Base-by-base conservation (phyloP, 2,888 invertebrate species). In the Phengaris alcon region DNA sequence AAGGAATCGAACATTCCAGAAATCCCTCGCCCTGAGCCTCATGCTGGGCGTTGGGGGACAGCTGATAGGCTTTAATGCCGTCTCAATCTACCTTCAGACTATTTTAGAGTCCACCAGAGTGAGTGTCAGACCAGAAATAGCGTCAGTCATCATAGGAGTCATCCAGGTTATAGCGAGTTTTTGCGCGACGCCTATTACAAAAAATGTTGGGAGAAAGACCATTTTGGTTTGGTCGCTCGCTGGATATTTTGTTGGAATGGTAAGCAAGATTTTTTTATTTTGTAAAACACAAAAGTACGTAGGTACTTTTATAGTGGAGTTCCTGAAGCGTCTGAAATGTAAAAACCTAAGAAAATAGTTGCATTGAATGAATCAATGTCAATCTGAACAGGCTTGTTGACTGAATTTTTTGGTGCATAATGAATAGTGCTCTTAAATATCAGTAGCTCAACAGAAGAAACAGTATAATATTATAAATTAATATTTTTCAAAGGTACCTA, bases 141-240 rank as follows among this genome's bases (percentile, higher is more conserved):
- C 86, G 0, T 88, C 88, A 0, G 87, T 85, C 0, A 78, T 84
- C 0, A 82, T 88, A 54, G 88, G 89, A 0, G n/a, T 82, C 3
- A 86, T 88, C n/a, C 88, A 89, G 69, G 57, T 89, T 6, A 69
- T 82, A 0, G 87, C 87, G 0, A 85, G 85, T 74, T 78, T 86
- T 8, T 85, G 83, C 9, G 84, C 87, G 0, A 80, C 83, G 0
- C n/a, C 82, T 15, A 79, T 84, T n/a, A 83, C 84, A 0, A 84
- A 85, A 52, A 79, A 79, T 74, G 87, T 85, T 79, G 85, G 86
- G n/a, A 82, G 87, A 77, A 84, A 84, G 68, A 82, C 82, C 0
- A 84, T 86, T 51, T 76, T 86, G 69, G 72, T 77, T 0, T 74
- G 73, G 4, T 81, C 82, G 3, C 73, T 83, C 0, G 73, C 80